Conservation (phyloP, 2,797 vertebrate species). For the Micromesistius poutassou region DNA sequence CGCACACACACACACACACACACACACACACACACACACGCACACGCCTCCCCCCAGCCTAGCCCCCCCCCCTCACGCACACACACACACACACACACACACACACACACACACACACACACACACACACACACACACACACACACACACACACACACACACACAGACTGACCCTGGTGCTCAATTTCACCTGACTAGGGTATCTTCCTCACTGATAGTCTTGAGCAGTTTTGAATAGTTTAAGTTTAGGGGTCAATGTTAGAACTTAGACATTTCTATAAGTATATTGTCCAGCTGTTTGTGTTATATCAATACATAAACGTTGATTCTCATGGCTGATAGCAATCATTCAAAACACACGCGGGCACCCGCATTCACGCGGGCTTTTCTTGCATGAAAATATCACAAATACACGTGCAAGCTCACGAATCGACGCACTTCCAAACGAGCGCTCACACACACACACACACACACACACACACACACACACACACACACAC, state of each 20-base stretch:
- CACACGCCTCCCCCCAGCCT: no score
- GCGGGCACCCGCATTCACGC: neutral
- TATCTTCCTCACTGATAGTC: neutral
- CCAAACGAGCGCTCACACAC: neutral
- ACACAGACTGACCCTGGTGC: neutral
- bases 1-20: neutral
- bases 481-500: slow-evolving; percentile 20
- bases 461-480: slow-evolving; percentile 12
- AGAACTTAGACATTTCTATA: slow-evolving; percentile 27
- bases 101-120: neutral
- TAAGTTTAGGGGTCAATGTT: neutral
- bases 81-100: neutral
- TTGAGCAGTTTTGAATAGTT: neutral
- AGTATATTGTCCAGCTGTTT: slow-evolving; percentile 14
- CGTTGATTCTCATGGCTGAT: slow-evolving; percentile 23
- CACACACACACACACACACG: neutral
- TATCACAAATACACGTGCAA: neutral
- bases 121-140: neutral
- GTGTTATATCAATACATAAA: slow-evolving; percentile 39
- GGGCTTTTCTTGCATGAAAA: neutral
- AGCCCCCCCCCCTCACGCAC: neutral
- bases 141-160: neutral
- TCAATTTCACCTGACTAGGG: neutral
- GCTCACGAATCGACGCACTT: slow-evolving; percentile 5
- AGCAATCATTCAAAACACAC: slow-evolving; percentile 8